Evolutionary conservation across 1,140 invertebrate genomes (phyloP).

Genomic region (Chrysomallon squamiferum): DNA sequence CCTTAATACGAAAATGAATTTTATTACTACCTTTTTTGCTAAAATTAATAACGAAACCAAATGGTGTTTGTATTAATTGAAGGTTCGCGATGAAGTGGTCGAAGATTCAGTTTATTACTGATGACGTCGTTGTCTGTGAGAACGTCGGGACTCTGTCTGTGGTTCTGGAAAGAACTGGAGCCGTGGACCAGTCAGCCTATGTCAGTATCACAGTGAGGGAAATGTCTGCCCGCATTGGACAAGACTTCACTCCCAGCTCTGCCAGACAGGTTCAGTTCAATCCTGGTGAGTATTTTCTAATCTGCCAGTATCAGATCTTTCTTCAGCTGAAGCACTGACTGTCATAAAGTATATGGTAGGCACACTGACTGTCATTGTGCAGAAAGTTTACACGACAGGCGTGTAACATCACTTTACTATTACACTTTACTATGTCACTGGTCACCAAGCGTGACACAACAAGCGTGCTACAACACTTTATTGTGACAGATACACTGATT

Average conservation of each 20-base stretch:
- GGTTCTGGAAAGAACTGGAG: constrained; percentile 44
- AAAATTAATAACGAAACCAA: too few relatives aligned
- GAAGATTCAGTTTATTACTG: constrained; percentile 42
- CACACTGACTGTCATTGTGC: background rate
- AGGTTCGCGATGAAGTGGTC: constrained; percentile 59
- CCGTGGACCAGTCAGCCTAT: constrained; percentile 41
- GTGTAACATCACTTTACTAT: too few relatives aligned
- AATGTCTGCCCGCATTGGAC: constrained; percentile 49
- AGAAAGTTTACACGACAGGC: too few relatives aligned
- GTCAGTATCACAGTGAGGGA: constrained; percentile 51
- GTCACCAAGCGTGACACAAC: too few relatives aligned
- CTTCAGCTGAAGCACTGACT: background rate
- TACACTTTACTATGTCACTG: too few relatives aligned
- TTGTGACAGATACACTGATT: too few relatives aligned
- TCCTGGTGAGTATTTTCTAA: constrained; percentile 41
- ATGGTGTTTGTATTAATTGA: constrained; percentile 13
- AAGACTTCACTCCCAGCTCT: constrained; percentile 50
- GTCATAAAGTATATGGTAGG: background rate
- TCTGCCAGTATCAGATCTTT: too few relatives aligned
- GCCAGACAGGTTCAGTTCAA: constrained; percentile 57
- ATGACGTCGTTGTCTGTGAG: constrained; percentile 57
- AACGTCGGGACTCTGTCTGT: constrained; percentile 53
- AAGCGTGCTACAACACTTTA: too few relatives aligned
- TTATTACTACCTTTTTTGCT: too few relatives aligned
- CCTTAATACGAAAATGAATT: too few relatives aligned